A percentile compares a stretch with the other conserved stretches of the same genome.
Conservation (phyloP, 2,888 invertebrate species). For the Uropetala carovei region DNA sequence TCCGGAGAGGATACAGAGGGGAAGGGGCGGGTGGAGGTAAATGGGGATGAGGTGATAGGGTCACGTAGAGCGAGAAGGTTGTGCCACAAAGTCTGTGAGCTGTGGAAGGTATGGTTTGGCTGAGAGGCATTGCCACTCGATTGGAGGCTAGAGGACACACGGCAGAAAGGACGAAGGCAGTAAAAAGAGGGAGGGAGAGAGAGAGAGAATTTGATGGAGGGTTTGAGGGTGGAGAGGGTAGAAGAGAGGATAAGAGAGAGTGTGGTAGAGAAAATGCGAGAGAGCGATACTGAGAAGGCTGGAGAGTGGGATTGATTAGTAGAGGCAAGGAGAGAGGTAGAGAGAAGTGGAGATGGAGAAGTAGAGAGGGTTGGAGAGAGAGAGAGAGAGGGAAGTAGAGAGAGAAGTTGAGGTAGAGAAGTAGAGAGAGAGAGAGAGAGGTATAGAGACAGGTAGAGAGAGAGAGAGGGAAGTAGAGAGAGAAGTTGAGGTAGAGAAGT, state of each 20-base stretch:
- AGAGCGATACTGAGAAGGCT: not conserved
- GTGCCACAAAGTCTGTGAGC: conserved; percentile 27
- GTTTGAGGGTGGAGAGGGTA: not conserved
- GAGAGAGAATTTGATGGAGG: not conserved
- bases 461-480: not conserved
- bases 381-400: not conserved
- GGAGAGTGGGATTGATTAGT: no score
- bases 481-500: not conserved
- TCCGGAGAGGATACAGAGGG: not conserved
- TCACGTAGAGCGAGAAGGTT: conserved; percentile 54
- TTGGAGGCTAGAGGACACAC: not conserved
- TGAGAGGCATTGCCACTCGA: not conserved
- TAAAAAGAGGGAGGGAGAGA: not conserved
- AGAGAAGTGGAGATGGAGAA: not conserved
- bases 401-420: not conserved
- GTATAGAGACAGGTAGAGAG: not conserved
- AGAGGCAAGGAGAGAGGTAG: not conserved
- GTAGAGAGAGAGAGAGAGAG: not conserved
- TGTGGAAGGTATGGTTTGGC: not conserved
- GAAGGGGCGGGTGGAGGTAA: conserved; percentile 15
- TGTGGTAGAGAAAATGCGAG: not conserved
- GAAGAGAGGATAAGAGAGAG: conserved; percentile 6
- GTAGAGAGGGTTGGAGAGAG: not conserved
- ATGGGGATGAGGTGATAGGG: conserved; percentile 53
- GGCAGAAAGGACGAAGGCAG: not conserved